phyloP scores from a whole-genome alignment of 2,888 invertebrate genomes.

The Tubulanus polymorphus region DNA sequence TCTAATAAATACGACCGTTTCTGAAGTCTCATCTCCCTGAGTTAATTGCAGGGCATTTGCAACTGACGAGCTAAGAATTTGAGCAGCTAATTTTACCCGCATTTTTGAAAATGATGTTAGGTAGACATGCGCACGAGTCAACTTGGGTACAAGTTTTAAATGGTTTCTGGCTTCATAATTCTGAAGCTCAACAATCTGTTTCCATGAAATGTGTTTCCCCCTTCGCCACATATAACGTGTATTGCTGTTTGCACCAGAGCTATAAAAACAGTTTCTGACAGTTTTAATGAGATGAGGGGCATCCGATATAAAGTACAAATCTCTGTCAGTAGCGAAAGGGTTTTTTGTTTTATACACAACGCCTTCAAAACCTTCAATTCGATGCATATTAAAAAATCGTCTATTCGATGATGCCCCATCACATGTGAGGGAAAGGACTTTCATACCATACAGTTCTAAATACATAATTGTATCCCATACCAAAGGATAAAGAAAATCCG shows the following conservation, averaged over 20 bases:
- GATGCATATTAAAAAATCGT: background rate
- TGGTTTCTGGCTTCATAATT: background rate
- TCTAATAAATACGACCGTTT: background rate
- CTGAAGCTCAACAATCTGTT: background rate
- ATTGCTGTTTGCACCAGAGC: background rate
- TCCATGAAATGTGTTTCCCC: background rate
- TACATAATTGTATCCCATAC: background rate
- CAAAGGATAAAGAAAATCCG: background rate
- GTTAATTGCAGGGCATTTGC: background rate
- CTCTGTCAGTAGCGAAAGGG: background rate
- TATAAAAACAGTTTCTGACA: background rate
- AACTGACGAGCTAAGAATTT: background rate
- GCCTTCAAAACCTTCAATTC: background rate
- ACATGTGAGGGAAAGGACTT: background rate
- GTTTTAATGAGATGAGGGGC: background rate
- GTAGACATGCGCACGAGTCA: background rate
- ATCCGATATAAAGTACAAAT: background rate
- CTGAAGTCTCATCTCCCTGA: background rate
- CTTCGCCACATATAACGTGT: background rate
- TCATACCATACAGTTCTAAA: background rate
- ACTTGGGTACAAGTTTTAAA: background rate
- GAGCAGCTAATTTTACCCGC: background rate
- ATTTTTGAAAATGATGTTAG: background rate
- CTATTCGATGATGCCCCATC: background rate
- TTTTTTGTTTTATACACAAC: background rate